Conservation (phyloP, 2,113 vertebrate genomes). For the Chrysemys picta region DNA sequence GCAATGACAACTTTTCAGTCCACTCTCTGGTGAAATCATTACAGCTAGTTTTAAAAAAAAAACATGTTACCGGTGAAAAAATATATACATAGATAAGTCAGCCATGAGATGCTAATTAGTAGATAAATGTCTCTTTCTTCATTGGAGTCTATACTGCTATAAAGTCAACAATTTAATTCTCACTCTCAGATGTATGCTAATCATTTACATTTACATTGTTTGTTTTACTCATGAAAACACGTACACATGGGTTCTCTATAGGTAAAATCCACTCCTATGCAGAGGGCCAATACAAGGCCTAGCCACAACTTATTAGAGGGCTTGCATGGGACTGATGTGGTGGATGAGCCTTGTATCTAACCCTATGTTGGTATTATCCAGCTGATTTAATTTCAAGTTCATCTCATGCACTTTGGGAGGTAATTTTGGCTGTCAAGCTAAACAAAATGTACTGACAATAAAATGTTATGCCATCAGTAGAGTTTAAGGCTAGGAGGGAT, state of each 20-base stretch:
- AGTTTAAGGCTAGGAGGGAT: neutral
- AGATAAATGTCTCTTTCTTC: neutral
- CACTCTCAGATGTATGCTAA: neutral
- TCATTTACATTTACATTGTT: neutral
- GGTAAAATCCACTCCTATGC: neutral
- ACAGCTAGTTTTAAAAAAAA: neutral
- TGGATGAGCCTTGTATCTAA: neutral
- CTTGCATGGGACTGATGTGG: neutral
- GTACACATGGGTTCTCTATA: too few species aligned
- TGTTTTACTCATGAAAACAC: neutral
- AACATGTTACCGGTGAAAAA: neutral
- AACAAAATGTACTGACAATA: neutral
- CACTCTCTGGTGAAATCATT: neutral
- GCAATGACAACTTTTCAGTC: neutral
- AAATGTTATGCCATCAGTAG: neutral
- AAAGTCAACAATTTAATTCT: neutral
- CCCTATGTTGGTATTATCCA: neutral
- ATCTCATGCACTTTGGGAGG: neutral
- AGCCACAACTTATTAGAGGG: neutral
- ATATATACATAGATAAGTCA: neutral
- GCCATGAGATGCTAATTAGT: neutral
- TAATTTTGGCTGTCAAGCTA: constrained; percentile 31
- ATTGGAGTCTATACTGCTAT: neutral
- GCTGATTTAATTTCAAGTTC: neutral
- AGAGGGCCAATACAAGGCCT: neutral